Percentiles rank a stretch among this genome's conserved stretches.
Evolutionary conservation across 1,140 invertebrate genomes (phyloP).

Genomic region (Oreohelix idahoensis): DNA sequence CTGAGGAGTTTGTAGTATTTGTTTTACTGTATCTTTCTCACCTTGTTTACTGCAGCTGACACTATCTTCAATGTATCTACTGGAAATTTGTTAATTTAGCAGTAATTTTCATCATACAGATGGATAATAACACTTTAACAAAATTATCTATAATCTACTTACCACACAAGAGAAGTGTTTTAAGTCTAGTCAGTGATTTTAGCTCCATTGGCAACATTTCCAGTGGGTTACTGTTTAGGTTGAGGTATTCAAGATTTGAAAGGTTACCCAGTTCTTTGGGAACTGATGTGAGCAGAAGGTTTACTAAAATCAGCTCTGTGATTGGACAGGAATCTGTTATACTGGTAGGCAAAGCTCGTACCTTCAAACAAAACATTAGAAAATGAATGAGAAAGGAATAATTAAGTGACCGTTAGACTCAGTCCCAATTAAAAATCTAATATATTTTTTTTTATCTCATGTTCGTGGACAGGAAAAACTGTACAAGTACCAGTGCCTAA

Average conservation of each 20-base stretch:
- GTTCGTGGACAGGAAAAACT: too few species aligned
- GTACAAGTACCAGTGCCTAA: too few species aligned
- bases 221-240: constrained; percentile 58
- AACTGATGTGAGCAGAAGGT: constrained; percentile 48
- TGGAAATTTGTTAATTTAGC: too few species aligned
- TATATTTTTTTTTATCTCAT: too few species aligned
- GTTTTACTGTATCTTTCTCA: too few species aligned
- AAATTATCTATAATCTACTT: constrained; percentile 41
- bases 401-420: background rate
- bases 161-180: constrained; percentile 57
- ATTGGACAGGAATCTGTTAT: constrained; percentile 46
- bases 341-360: constrained; percentile 48
- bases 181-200: constrained; percentile 52
- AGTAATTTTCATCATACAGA: too few species aligned
- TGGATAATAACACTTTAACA: too few species aligned
- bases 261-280: constrained; percentile 52
- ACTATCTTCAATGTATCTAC: too few species aligned
- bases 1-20: too few species aligned
- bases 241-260: constrained; percentile 47
- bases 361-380: background rate
- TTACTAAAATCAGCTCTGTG: constrained; percentile 46
- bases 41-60: too few species aligned
- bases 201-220: constrained; percentile 53
- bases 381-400: background rate
- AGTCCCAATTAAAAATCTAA: too few species aligned